Evolutionary conservation across 2,888 invertebrate species (phyloP), one percentile per base, ranked within the genome.

Genomic region (Macrophya alboannulata): DNA sequence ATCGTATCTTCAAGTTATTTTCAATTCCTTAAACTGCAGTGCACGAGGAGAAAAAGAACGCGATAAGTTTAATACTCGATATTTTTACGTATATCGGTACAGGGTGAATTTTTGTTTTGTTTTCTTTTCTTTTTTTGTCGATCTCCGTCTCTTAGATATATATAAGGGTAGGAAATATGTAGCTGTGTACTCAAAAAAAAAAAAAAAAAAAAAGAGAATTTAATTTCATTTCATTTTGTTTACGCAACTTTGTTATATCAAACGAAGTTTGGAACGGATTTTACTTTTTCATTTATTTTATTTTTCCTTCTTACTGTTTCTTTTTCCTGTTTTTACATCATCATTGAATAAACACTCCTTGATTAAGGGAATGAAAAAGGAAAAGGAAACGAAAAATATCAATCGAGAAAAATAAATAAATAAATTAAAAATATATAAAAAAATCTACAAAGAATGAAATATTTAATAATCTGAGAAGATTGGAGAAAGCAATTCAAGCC

Each of bases 401-500:
- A n/a, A 15, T 31, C 3, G 0, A 45, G 17, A 45, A 48, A 48
- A 48, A 31, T 0, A 25, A 76, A 76, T 10, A 15, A 8, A 15
- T n/a, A 31, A 51, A 51, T 31, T 2, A 31, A 76, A 76, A 43
- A 5, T 9, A 45, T 9, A 12, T 17, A 4, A 12, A 21, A 8
- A 45, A 4, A 25, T 17, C 12, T 10, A 17, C 5, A 68, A 17
- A 37, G 17, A 68, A 68, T 68, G 17, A 37, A n/a, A 51, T 31
- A 21, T 76, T 76, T 37, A 76, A 76, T 17, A 76, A 74, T 74
- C 74, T 21, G 43, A 12, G 45, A 17, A 72, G n/a, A 72, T 72
- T 43, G 72, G n/a, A 72, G 21, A 72, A 72, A 45, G 43, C 8
- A 21, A 9, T n/a, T n/a, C 68, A n/a, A 21, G 71, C 71, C n/a